phyloP scores from a whole-genome alignment of 2,113 vertebrate species.

The Hyperoodon ampullatus region DNA sequence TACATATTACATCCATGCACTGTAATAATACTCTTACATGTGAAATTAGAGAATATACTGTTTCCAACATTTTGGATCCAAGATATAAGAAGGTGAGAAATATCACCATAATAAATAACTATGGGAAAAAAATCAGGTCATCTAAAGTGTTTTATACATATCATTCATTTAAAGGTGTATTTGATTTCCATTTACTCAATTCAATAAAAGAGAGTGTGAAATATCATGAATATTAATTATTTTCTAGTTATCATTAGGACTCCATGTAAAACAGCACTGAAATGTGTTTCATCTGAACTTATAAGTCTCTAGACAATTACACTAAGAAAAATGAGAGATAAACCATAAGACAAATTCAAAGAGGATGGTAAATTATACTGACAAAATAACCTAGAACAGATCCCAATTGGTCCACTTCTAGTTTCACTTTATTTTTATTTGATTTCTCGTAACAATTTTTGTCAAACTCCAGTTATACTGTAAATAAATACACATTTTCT shows the following conservation, averaged over 20 bases:
- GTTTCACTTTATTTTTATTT: too few relatives aligned
- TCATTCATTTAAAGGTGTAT: not conserved
- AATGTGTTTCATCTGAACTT: not conserved
- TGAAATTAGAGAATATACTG: not conserved
- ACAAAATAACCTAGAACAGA: too few relatives aligned
- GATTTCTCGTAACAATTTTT: not conserved
- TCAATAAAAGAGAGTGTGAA: not conserved
- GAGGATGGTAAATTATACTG: rapidly evolving
- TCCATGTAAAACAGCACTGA: not conserved
- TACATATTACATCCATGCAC: too few relatives aligned
- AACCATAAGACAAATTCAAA: not conserved
- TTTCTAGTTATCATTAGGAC: not conserved
- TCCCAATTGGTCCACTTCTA: rapidly evolving
- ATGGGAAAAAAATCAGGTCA: too few relatives aligned
- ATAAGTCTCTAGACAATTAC: not conserved
- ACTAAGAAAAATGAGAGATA: not conserved
- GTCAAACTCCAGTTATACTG: not conserved
- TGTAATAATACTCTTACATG: not conserved
- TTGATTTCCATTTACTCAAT: not conserved
- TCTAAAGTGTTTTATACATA: not conserved
- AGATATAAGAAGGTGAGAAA: not conserved
- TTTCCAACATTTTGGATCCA: not conserved
- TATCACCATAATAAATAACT: too few relatives aligned
- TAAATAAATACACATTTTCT: not conserved
- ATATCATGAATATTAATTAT: not conserved